These are phyloP conservation scores for Pachymerium ferrugineum DNA, from an alignment of 2,888 invertebrate genomes.

Conservation along the genomic window DNA sequence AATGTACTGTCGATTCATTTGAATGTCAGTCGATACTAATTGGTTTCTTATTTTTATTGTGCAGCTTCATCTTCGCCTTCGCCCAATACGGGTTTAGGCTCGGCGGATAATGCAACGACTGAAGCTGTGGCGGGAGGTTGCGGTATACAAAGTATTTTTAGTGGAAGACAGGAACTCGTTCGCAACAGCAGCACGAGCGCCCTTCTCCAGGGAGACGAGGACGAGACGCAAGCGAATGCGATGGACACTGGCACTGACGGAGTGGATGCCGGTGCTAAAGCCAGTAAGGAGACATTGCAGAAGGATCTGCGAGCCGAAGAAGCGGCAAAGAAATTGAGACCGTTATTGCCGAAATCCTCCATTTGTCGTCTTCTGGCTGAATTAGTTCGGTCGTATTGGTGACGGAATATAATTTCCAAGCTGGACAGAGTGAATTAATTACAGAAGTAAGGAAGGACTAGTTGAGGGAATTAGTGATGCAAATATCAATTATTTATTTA, in stretches of 20 bases:
- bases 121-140: neutral
- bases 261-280: slow-evolving; percentile 4
- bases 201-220: slow-evolving; percentile 40
- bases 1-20: no score
- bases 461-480: no score
- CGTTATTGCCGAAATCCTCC: slow-evolving; percentile 65
- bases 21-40: no score
- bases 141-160: slow-evolving; percentile 30
- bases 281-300: slow-evolving; percentile 36
- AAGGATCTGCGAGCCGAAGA: slow-evolving; percentile 40
- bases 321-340: slow-evolving; percentile 54
- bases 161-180: slow-evolving; percentile 34
- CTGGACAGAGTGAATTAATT: slow-evolving; percentile 58
- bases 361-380: slow-evolving; percentile 71
- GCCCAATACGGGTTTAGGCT: no score
- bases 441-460: slow-evolving; percentile 55
- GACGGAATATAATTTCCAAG: slow-evolving; percentile 62
- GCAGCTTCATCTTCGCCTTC: no score
- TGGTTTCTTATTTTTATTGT: no score
- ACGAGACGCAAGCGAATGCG: slow-evolving; percentile 35
- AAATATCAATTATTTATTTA: slow-evolving; percentile 30
- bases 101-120: neutral
- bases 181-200: slow-evolving; percentile 38
- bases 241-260: no score
- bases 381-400: slow-evolving; percentile 72